Evolutionary conservation across 2,113 vertebrate species (phyloP).

Genomic region (Hipposideros armiger): DNA sequence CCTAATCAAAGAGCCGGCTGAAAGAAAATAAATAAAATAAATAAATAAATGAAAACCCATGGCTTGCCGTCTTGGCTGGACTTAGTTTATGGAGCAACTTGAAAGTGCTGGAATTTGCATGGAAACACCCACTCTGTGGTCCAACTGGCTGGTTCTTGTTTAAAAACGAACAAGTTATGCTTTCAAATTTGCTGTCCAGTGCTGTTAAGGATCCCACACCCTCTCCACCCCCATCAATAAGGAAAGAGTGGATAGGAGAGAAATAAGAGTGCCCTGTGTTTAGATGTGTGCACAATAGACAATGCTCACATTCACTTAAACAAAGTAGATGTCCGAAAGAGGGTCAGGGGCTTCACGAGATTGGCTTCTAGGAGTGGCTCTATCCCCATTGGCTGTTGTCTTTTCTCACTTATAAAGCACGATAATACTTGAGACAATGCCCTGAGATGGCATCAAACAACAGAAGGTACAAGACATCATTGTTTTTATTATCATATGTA

Average conservation of each 20-base stretch:
- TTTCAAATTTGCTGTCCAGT: constrained; percentile 55
- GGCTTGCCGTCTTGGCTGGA: constrained; percentile 51
- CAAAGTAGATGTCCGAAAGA: neutral
- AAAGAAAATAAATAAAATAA: constrained; percentile 36
- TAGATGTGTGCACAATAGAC: neutral
- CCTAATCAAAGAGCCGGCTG: constrained; percentile 78
- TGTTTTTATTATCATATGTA: neutral
- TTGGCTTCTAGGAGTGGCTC: neutral
- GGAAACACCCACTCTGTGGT: constrained; percentile 59
- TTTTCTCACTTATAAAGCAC: neutral
- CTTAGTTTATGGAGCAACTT: constrained; percentile 39
- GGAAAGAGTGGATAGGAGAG: neutral
- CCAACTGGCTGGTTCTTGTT: constrained; percentile 74
- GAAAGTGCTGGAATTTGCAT: constrained; percentile 66
- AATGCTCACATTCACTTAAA: neutral
- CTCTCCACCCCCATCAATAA: neutral
- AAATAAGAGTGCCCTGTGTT: neutral
- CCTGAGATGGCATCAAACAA: neutral
- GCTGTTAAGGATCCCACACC: constrained; percentile 23
- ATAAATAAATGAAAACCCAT: neutral
- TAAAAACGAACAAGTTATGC: constrained; percentile 74
- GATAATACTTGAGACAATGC: neutral
- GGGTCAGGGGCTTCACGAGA: neutral
- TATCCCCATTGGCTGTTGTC: neutral
- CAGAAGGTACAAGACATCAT: neutral